These are phyloP conservation scores for Bilobella aurantiaca DNA, from an alignment of 1,140 invertebrate genomes.

Conservation along the genomic window DNA sequence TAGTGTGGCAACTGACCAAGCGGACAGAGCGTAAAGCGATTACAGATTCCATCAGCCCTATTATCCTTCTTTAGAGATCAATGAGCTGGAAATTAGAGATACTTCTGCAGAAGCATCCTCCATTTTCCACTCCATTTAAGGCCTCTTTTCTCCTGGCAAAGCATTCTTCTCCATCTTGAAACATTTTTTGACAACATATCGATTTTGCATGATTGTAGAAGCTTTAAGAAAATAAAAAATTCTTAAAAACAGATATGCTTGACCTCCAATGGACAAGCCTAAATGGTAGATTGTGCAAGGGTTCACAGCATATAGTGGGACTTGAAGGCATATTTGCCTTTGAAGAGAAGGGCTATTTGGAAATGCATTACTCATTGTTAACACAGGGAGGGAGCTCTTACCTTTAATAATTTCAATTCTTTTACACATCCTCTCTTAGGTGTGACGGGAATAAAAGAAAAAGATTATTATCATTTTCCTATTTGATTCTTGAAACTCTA, in stretches of 20 bases:
- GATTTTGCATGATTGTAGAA: background rate
- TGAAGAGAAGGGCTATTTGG: background rate
- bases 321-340: too few species aligned
- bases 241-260: background rate
- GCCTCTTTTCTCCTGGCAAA: too few species aligned
- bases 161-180: background rate
- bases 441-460: constrained; percentile 1
- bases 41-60: background rate
- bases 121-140: background rate
- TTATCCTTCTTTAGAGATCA: constrained; percentile 1
- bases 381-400: background rate
- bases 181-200: background rate
- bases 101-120: background rate
- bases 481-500: background rate
- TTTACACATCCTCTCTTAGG: background rate
- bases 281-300: background rate
- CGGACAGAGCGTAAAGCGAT: background rate
- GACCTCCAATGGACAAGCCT: background rate
- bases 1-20: background rate
- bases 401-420: background rate
- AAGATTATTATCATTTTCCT: background rate
- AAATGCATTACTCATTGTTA: constrained; percentile 5
- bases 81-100: constrained; percentile 5
- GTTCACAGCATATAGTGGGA: background rate
- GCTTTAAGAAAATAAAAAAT: too few species aligned